Base-by-base conservation (phyloP, 2,888 invertebrate species). In the Drosophila nr. medialis region DNA sequence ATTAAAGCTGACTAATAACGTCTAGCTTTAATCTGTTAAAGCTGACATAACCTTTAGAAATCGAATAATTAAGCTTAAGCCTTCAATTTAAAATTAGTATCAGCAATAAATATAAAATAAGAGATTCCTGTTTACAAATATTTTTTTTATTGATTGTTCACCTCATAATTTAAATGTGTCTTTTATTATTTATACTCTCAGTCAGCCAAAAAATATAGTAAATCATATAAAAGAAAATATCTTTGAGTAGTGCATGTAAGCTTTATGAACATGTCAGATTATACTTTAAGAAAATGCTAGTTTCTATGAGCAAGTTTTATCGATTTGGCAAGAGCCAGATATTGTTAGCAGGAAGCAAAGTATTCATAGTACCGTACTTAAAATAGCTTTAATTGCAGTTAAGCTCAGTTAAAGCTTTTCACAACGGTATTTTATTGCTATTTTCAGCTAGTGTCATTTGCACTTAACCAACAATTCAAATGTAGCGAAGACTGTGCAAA, bases 401-500 rank as follows among this genome's bases (percentile, higher is more conserved):
- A 34, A 34, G 34, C 34, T 34, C 13, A 13, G 2, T 34, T 34
- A 34, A 13, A 13, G 13, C 34, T 13, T 34, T 13, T 13, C 13
- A 13, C 4, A 32, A 1, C 5, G 13, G 34, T 13, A 13, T 34
- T 34, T 34, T 34, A 34, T 5, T 34, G 34, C 1, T 34, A 34
- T 5, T 34, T 5, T 34, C 34, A 34, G 13, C 34, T 34, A 34
- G 34, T 34, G 34, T 34, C 34, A 34, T 34, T 34, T 13, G 34
- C 34, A 34, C 5, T 34, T 13, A 34, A 13, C 34, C 13, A 34
- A 34, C 34, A 34, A 34, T 38, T 38, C 2, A 42, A 42, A 42
- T 42, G 2, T 5, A 2, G 11, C 42, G 11, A 42, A 21, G 11
- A 42, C 11, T 60, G 66, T 79, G 74, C 81, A 75, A 63, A 83